These are phyloP conservation scores for Adelognathus sp. DNA, from an alignment of 2,888 invertebrate species.

Conservation along the genomic window DNA sequence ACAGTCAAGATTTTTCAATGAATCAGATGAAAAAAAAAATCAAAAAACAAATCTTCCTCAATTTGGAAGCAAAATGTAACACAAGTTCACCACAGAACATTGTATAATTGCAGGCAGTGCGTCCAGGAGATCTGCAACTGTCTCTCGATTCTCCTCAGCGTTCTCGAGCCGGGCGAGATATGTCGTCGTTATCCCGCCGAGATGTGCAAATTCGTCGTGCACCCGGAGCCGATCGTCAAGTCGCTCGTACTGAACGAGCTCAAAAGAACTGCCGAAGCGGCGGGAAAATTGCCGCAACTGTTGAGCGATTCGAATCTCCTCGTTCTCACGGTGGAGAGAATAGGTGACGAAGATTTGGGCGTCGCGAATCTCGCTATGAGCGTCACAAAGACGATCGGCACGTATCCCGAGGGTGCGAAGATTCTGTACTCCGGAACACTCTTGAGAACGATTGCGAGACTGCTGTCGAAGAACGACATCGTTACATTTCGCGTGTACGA, in stretches of 20 bases:
- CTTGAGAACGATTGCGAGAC: constrained; percentile 83
- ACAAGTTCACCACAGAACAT: no score
- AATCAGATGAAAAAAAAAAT: background rate
- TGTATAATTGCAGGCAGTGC: constrained; percentile 70
- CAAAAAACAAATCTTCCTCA: background rate
- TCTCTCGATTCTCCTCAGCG: constrained; percentile 63
- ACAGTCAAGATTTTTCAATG: no score
- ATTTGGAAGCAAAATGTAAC: background rate
- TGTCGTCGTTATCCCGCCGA: constrained; percentile 69
- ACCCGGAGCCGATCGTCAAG: constrained; percentile 67
- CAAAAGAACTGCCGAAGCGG: constrained; percentile 56
- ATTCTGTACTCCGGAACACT: constrained; percentile 83
- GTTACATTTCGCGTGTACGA: constrained; percentile 88
- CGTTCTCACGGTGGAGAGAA: constrained; percentile 83
- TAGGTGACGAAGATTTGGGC: constrained; percentile 84
- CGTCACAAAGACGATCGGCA: constrained; percentile 83
- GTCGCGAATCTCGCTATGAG: constrained; percentile 85
- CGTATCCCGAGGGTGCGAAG: constrained; percentile 80
- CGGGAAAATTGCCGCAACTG: constrained; percentile 78
- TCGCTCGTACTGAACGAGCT: constrained; percentile 69
- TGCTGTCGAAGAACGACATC: constrained; percentile 84
- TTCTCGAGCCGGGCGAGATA: constrained; percentile 69
- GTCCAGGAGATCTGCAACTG: constrained; percentile 69
- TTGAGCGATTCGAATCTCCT: constrained; percentile 83
- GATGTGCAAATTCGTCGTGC: constrained; percentile 65